Conservation (phyloP, 2,113 vertebrate species). For the Hirundichthys speculiger region DNA sequence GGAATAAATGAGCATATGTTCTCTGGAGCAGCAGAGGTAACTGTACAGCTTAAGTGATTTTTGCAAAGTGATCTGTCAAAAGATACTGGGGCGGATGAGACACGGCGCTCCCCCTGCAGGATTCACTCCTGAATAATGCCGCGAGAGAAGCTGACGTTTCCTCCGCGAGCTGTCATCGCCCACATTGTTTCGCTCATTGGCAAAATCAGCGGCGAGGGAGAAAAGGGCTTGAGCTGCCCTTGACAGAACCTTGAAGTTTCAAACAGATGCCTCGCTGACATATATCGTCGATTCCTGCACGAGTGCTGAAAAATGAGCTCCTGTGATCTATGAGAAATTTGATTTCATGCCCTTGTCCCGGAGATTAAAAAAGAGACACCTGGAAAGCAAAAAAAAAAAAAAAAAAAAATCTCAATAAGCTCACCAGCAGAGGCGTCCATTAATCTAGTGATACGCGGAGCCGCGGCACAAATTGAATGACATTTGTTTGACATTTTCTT, state of each 20-base stretch:
- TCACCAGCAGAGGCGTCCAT: slow-evolving; percentile 26
- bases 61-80: slow-evolving; percentile 51
- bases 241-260: slow-evolving; percentile 54
- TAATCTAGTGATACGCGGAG: slow-evolving; percentile 55
- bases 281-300: slow-evolving; percentile 8
- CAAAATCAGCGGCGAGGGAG: slow-evolving; percentile 31
- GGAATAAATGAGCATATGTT: slow-evolving; percentile 27
- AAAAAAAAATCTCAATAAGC: slow-evolving; percentile 24
- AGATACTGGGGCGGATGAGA: slow-evolving; percentile 39
- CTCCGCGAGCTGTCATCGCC: slow-evolving; percentile 14
- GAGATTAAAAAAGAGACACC: slow-evolving; percentile 33
- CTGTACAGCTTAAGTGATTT: slow-evolving; percentile 33
- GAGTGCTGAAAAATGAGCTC: slow-evolving; percentile 25
- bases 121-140: slow-evolving; percentile 42
- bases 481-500: slow-evolving; percentile 76
- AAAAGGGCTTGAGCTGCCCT: slow-evolving; percentile 38
- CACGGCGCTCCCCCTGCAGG: slow-evolving; percentile 28
- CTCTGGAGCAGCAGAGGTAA: slow-evolving; percentile 16
- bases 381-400: slow-evolving; percentile 15
- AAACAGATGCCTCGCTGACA: slow-evolving; percentile 19
- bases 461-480: slow-evolving; percentile 65
- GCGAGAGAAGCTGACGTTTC: slow-evolving; percentile 26
- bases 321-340: slow-evolving; percentile 33
- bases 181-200: slow-evolving; percentile 1
- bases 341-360: slow-evolving; percentile 23